Evolutionary conservation across 1,140 invertebrate genomes (phyloP), one percentile per base, ranked within the genome.

Genomic region (Neodiprion pinetum): DNA sequence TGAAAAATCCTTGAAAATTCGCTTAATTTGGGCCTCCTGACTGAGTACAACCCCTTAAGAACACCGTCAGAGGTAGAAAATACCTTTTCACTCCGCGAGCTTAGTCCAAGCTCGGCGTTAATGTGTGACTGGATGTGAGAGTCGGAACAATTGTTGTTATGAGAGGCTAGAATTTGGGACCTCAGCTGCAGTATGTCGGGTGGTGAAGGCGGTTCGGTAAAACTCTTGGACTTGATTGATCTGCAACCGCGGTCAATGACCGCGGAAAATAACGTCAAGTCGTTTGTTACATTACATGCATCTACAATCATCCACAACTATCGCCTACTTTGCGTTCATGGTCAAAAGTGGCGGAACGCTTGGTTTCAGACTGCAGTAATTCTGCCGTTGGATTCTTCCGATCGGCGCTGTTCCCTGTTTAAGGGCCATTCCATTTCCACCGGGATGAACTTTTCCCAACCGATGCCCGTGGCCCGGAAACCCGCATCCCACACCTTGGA

Each of bases 391-490:
- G 4, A 23, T 48, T n/a, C 61, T 53, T 9, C n/a, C 65, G 14
- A 7, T 40, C 28, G 28, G 28, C 28, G 28, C 28, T 40, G 28
- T 5, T 3, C 28, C 28, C 28, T 40, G 28, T 40, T 40, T 40
- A 5, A 40, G 28, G 28, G 28, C 28, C 28, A 40, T 40, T 40
- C 28, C 28, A 40, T 5, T 40, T 0, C 28, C n/a, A 5, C n/a
- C 28, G 1, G 72, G 68, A 0, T 73, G 23, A 69, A 80, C 73
- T 21, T 83, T 86, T 8, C 85, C 84, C 14, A 87, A 75, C 28
- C 82, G 82, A 76, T 86, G 82, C 72, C 86, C 86, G 40, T 83
- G 79, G 2, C 85, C 86, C 48, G 83, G 79, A 77, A 86, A 87
- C 11, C 72, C 80, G 67, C 66, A 71, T 1, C 79, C 75, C 49